Evolutionary conservation across 2,797 vertebrate species (phyloP), one percentile per base, ranked within the genome.

Genomic region (Tolypeutes matacus): DNA sequence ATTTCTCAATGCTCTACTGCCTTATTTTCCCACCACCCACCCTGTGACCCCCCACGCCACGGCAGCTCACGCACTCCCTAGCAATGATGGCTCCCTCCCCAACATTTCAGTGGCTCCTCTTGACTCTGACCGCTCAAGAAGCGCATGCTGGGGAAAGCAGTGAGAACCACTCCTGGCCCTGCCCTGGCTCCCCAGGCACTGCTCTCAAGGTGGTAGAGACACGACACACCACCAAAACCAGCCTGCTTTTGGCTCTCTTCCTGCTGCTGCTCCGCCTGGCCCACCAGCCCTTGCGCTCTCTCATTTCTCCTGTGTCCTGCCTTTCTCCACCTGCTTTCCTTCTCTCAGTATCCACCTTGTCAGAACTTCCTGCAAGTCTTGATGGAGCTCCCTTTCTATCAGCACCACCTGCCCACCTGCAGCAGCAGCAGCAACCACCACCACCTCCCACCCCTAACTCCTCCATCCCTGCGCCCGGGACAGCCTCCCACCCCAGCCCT

Each of bases 11-110:
- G 4, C 39, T 36, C 46, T 29, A 12, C 46, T 11, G 0, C 18
- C 39, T 3, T 12, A 11, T 20, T 6, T 39, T 20, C 7, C 27
- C 23, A 5, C 5, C 27, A 65, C 39, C 31, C 4, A 20, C 21
- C 20, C 27, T 27, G 2, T 9, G 67, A 31, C 1, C 0, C 27
- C 36, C 29, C 46, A 53, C 2, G 25, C 20, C 51, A 5, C 0
- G 0, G 36, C 39, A 80, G 56, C 20, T 21, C 7, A 69, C 1
- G 83, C 58, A 64, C n/a, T 9, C 5, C 11, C 78, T 58, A 2
- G 2, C 21, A 3, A 7, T 2, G 21, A 69, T 15, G 20, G 10
- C 21, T 8, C 39, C 25, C 21, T 58, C n/a, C 65, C 49, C 18
- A 62, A 29, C 4, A 23, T n/a, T n/a, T 60, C 3, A 5, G 69